Percentiles rank a stretch among this genome's conserved stretches.
Conservation (phyloP, 2,797 vertebrate species). For the Schizopygopsis malacanthus region DNA sequence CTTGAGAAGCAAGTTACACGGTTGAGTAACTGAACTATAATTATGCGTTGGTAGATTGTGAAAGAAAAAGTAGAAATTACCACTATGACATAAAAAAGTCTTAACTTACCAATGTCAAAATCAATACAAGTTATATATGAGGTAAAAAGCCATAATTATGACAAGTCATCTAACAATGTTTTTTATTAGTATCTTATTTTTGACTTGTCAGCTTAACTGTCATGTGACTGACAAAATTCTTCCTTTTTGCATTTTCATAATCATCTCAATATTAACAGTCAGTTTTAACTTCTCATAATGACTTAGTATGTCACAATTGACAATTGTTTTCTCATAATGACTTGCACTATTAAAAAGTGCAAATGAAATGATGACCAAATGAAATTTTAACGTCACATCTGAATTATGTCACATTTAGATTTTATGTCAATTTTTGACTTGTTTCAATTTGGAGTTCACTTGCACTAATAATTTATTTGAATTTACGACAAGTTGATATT, state of each 20-base stretch:
- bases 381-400: not conserved
- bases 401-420: not conserved
- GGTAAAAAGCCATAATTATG: too few relatives aligned
- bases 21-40: not conserved
- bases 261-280: not conserved
- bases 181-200: too few relatives aligned
- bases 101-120: too few relatives aligned
- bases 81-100: too few relatives aligned
- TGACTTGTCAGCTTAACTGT: not conserved
- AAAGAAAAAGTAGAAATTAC: too few relatives aligned
- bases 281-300: not conserved
- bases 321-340: not conserved
- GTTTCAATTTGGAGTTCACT: not conserved
- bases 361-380: not conserved
- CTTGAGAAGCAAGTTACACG: not conserved
- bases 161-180: too few relatives aligned
- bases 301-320: not conserved
- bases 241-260: too few relatives aligned
- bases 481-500: not conserved
- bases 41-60: not conserved
- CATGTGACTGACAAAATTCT: not conserved
- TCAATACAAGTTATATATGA: too few relatives aligned
- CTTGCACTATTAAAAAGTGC: not conserved
- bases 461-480: not conserved
- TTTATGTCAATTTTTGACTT: not conserved